Evolutionary conservation across 2,888 invertebrate species (phyloP), one percentile per base, ranked within the genome.

Genomic region (Nebria salina): DNA sequence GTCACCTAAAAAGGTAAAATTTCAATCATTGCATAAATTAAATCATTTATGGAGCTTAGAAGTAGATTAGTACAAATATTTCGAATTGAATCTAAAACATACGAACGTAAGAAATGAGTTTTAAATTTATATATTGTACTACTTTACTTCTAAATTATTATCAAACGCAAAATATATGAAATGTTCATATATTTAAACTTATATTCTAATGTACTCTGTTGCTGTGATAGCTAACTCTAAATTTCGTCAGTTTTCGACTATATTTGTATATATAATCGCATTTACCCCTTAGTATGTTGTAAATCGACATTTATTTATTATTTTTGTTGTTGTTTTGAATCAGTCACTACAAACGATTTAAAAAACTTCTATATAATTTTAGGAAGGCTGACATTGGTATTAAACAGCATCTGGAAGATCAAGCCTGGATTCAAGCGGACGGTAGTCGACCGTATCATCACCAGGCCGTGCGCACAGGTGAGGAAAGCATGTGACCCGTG

Each of bases 401-500:
- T 85, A 85, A 84, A 86, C 86, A 80, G 85, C 85, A 82, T 85
- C 86, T 20, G 85, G 83, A 74, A 85, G 84, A 15, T 83, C 84
- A 74, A 85, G 84, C 82, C 85, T 83, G 26, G 85, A 83, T 75
- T 87, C 89, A 7, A 88, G 88, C 13, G 87, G 87, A 80, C 88
- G 88, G 84, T 88, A 89, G 83, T 89, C 89, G 85, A 86, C 88
- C 79, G 88, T 87, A 79, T 87, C 88, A 72, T 88, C 88, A 74
- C 86, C 88, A 9, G 86, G 85, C 0, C 89, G 89, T 43, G 87
- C 87, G 83, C 89, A 89, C 82, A 89, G 88, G 82, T 89, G 87
- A 4, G 89, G 89, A 8, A 88, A 89, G 84, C 89, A 89, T 75
- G 88, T 87, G 54, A 89, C 87, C 83, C 88, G 88, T 0, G 88